Base-by-base conservation (phyloP, 2,888 invertebrate genomes). In the Drosophila neotestacea region DNA sequence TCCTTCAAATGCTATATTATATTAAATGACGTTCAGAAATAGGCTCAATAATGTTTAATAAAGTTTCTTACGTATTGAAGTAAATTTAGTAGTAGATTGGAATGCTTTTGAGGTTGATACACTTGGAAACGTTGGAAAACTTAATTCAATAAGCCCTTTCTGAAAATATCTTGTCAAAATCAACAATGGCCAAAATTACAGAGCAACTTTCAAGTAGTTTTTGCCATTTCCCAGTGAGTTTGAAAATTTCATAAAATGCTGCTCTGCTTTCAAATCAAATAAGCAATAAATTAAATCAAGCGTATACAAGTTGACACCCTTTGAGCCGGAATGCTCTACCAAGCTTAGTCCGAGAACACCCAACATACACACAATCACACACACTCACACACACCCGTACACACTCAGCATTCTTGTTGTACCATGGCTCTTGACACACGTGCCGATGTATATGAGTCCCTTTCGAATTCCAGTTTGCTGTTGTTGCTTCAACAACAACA, bases 291-390 rank as follows among this genome's bases (percentile, higher is more conserved):
- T 83, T 74, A 71, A 78, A 83, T 83, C 73, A 88, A 78, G 78
- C 78, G 88, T 70, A 76, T 70, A 83, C 73, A 83, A 80, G 77
- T 70, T 83, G 80, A 83, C 88, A 85, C 79, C 73, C 79, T 77
- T 77, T 82, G 70, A 82, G 83, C 77, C 51, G 62, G 64, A 68
- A 79, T 77, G 59, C 79, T 66, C 39, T 60, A 36, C 63, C 55
- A 52, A 74, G 65, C 69, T 61, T 68, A 68, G 68, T 60, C 30
- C 39, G 36, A 47, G 39, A 44, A 34, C 42, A 63, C 46, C 46
- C 16, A 41, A 44, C 44, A 52, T 11, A 16, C 61, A 30, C 30
- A 50, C 56, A 58, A 11, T 47, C 10, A 10, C 38, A 47, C 47
- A 38, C 48, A 44, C 30, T 2, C 44, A 42, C 52, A 32, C 32